These are phyloP conservation scores for Psilopogon haemacephalus DNA, from an alignment of 2,113 vertebrate genomes.

Conservation along the genomic window DNA sequence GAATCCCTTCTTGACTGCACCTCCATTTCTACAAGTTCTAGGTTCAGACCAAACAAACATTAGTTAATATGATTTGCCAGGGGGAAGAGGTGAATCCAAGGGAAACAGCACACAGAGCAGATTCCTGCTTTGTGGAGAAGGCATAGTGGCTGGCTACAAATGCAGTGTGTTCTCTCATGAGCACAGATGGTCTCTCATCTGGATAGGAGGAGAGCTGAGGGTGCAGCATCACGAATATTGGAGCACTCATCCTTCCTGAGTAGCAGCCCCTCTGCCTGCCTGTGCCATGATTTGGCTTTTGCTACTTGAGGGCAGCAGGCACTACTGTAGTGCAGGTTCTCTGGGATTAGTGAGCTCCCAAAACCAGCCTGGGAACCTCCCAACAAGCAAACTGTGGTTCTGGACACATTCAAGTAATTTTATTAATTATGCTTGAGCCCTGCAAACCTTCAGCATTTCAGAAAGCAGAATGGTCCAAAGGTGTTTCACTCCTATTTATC, in stretches of 20 bases:
- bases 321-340: background rate
- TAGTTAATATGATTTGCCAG: background rate
- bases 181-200: background rate
- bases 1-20: background rate
- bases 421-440: background rate
- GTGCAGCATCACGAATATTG: background rate
- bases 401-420: background rate
- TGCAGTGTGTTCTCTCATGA: background rate
- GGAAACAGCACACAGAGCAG: background rate
- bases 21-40: background rate
- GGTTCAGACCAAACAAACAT: background rate
- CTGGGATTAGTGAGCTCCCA: background rate
- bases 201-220: background rate
- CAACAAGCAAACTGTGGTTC: rapidly evolving
- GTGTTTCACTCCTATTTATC: background rate
- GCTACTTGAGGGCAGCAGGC: background rate
- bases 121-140: background rate
- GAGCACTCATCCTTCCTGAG: background rate
- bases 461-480: background rate
- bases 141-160: background rate
- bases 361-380: background rate
- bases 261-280: background rate
- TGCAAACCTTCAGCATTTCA: background rate
- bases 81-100: background rate
- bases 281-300: background rate